These are phyloP conservation scores for Lycophotia porphyrea DNA, from an alignment of 2,888 invertebrate species.

Conservation along the genomic window DNA sequence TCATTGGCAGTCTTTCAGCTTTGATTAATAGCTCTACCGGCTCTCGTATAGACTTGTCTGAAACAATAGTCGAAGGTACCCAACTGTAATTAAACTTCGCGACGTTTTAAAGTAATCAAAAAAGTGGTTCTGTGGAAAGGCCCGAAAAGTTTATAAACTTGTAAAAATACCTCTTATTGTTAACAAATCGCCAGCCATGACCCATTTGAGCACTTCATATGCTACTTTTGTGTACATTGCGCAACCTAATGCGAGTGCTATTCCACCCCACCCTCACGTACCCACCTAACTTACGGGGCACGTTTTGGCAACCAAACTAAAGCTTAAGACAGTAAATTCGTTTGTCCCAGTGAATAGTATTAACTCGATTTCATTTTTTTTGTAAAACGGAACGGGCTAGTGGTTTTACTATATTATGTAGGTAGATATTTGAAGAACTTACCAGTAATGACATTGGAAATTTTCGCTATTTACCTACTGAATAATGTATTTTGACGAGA, in stretches of 20 bases:
- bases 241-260: background rate
- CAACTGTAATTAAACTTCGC: background rate
- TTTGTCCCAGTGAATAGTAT: background rate
- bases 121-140: background rate
- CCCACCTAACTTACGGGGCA: background rate
- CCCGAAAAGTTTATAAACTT: background rate
- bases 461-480: background rate
- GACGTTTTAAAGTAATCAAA: background rate
- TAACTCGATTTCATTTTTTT: background rate
- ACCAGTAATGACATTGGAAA: slow-evolving; percentile 5
- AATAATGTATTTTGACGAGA: slow-evolving; percentile 11
- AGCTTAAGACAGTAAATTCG: background rate
- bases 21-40: background rate
- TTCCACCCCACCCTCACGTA: background rate
- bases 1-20: slow-evolving; percentile 6
- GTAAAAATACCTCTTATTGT: background rate
- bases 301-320: background rate
- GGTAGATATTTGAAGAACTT: slow-evolving; percentile 2
- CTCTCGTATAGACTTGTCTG: slow-evolving; percentile 1
- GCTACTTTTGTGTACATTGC: background rate
- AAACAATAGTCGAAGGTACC: background rate
- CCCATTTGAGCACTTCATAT: background rate
- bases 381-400: background rate
- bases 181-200: background rate
- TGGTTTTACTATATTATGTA: background rate